These are phyloP conservation scores for Lepus timidus DNA, from an alignment of 2,113 vertebrate species.

Conservation along the genomic window DNA sequence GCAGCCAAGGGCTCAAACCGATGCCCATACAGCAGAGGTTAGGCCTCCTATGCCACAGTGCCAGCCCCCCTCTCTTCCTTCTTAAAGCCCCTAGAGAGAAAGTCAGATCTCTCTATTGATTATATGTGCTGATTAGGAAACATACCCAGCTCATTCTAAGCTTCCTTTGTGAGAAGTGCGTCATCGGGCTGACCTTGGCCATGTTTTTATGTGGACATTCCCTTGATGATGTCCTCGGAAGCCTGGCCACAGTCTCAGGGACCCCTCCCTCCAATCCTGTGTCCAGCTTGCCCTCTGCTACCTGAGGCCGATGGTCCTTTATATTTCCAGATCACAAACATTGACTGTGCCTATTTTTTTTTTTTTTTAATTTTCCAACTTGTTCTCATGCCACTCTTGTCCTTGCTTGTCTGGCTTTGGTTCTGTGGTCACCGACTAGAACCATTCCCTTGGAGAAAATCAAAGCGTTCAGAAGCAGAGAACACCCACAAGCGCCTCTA, in stretches of 20 bases:
- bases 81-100: conserved; percentile 8
- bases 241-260: not conserved
- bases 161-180: not conserved
- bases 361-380: not conserved
- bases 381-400: not conserved
- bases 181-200: not conserved
- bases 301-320: not conserved
- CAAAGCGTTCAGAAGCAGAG: not conserved
- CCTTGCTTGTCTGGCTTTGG: not conserved
- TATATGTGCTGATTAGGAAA: not conserved
- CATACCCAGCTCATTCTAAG: not conserved
- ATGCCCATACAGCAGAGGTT: no score
- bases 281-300: not conserved
- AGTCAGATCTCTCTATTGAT: not conserved
- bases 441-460: not conserved
- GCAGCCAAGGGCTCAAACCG: no score
- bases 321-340: not conserved
- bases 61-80: not conserved
- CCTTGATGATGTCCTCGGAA: not conserved
- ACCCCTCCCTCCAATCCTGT: not conserved
- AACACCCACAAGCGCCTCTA: fast-evolving
- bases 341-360: not conserved
- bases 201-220: not conserved
- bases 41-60: no score
- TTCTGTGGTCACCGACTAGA: not conserved